phyloP scores from a whole-genome alignment of 2,113 vertebrate species.

The Ginglymostoma cirratum region DNA sequence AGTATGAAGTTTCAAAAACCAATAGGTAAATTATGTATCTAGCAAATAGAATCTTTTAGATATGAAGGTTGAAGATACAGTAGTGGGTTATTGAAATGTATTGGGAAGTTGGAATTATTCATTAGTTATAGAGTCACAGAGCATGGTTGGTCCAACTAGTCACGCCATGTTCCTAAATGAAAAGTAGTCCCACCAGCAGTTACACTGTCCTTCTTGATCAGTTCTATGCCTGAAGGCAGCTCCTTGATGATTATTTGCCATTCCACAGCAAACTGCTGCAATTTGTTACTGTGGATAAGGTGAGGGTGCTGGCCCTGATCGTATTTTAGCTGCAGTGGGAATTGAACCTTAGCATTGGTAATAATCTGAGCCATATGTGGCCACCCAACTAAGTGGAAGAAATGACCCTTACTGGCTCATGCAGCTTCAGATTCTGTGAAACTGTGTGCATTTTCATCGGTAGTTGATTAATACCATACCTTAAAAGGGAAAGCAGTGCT shows the following conservation, averaged over 20 bases:
- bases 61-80: background rate
- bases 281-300: background rate
- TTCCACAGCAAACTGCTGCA: background rate
- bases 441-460: background rate
- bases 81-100: background rate
- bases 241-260: background rate
- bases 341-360: background rate
- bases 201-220: no score
- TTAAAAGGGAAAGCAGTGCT: background rate
- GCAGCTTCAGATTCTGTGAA: background rate
- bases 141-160: no score
- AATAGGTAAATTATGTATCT: background rate
- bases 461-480: background rate
- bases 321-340: background rate
- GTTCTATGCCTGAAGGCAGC: background rate
- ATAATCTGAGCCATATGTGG: background rate
- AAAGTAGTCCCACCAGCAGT: no score
- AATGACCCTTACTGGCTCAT: background rate
- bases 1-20: background rate
- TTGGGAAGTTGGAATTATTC: background rate
- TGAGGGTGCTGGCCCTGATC: background rate
- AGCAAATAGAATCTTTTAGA: constrained; percentile 3
- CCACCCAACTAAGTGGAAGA: background rate
- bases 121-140: no score
- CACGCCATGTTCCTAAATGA: no score